Conservation (phyloP, 2,888 invertebrate genomes). For the Rhagium mordax region DNA sequence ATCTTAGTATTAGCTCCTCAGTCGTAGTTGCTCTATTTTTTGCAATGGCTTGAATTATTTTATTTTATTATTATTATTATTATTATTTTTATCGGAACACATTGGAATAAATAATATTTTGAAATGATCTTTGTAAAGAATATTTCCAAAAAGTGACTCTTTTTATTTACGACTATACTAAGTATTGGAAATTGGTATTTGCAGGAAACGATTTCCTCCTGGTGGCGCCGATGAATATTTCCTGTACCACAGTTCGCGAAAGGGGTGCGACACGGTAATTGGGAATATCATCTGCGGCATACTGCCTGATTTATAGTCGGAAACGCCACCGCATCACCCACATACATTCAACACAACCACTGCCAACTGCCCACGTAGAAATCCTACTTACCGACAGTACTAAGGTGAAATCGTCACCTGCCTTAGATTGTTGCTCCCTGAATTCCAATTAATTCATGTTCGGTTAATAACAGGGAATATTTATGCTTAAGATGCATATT, state of each 20-base stretch:
- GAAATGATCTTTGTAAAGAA: too few species aligned
- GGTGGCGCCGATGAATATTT: not conserved
- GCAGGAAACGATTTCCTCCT: too few species aligned
- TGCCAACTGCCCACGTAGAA: slow-evolving; percentile 21
- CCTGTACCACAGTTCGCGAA: slow-evolving; percentile 14
- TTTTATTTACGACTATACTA: too few species aligned
- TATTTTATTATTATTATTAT: too few species aligned
- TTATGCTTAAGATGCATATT: slow-evolving; percentile 8
- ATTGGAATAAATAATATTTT: too few species aligned
- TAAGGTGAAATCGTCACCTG: slow-evolving; percentile 22
- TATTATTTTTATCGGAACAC: too few species aligned
- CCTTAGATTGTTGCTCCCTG: slow-evolving; percentile 12
- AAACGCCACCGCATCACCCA: slow-evolving; percentile 54
- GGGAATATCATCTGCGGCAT: slow-evolving; percentile 60
- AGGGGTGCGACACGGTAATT: slow-evolving; percentile 35
- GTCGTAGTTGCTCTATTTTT: too few species aligned
- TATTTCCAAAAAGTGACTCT: too few species aligned
- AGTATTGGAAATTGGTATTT: too few species aligned
- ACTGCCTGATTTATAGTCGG: slow-evolving; percentile 59
- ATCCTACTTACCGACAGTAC: slow-evolving; percentile 12
- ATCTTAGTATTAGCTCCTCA: too few species aligned
- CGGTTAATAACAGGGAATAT: slow-evolving; percentile 4
- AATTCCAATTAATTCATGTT: slow-evolving; percentile 16
- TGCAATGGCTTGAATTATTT: too few species aligned
- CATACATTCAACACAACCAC: slow-evolving; percentile 53